Conservation (phyloP, 2,113 vertebrate genomes). For the Eulemur macaco region DNA sequence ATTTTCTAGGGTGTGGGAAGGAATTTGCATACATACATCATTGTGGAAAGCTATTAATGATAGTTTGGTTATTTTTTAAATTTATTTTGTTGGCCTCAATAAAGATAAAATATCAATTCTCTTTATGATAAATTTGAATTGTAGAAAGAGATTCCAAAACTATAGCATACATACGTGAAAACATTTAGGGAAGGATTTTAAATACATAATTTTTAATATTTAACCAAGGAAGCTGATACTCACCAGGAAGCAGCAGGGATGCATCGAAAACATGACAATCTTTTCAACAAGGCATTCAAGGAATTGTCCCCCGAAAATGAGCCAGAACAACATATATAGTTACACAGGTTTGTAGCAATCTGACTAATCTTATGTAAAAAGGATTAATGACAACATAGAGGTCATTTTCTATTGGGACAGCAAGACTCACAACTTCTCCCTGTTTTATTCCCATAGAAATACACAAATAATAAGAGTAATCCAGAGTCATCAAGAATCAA, state of each 20-base stretch:
- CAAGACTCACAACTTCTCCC: not conserved
- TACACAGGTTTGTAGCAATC: not conserved
- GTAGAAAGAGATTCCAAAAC: not conserved
- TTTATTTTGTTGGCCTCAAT: not conserved
- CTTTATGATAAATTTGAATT: conserved; percentile 1
- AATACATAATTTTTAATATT: not conserved
- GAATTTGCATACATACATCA: not conserved
- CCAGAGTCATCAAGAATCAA: conserved; percentile 16
- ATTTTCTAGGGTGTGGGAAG: not conserved
- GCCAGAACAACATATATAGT: not conserved
- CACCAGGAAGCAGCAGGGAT: not conserved
- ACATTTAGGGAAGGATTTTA: not conserved
- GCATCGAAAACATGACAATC: not conserved
- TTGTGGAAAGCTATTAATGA: not conserved
- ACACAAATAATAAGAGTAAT: not conserved
- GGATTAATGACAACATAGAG: not conserved
- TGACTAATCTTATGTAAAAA: not conserved
- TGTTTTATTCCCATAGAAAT: not conserved
- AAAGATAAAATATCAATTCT: not conserved
- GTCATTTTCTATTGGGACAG: not conserved
- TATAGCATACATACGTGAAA: not conserved
- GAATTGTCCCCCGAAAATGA: not conserved
- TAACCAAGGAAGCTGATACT: not conserved
- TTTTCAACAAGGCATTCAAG: not conserved
- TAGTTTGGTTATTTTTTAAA: not conserved